Evolutionary conservation across 2,797 vertebrate species (phyloP).

Genomic region (Eidolon dupreanum): DNA sequence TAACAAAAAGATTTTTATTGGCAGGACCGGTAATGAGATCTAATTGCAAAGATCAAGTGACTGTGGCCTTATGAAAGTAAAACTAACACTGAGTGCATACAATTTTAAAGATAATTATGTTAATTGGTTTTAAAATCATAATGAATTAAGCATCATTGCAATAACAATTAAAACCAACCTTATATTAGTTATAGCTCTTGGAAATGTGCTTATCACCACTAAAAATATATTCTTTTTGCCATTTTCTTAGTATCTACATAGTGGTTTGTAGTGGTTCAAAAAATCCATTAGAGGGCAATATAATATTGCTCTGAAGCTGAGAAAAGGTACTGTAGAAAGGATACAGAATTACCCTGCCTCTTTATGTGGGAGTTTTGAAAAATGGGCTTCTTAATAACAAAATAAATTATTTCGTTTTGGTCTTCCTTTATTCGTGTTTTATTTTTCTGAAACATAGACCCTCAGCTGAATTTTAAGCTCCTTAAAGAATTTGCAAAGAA

Average conservation of each 20-base stretch:
- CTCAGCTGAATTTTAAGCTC: neutral
- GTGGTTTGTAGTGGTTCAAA: conserved; percentile 76
- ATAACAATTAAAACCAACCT: neutral
- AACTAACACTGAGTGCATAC: neutral
- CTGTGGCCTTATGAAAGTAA: neutral
- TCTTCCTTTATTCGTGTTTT: neutral
- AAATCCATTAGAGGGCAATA: conserved; percentile 85
- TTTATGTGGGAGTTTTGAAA: neutral
- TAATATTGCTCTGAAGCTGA: conserved; percentile 76
- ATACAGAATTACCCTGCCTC: fast-evolving
- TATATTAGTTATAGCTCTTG: neutral
- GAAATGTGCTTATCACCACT: neutral
- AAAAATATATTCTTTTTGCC: neutral
- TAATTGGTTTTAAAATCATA: neutral
- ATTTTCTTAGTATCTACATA: neutral
- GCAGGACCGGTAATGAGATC: neutral
- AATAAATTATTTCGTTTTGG: neutral
- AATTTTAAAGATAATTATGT: neutral
- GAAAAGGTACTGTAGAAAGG: neutral
- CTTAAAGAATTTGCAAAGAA: neutral
- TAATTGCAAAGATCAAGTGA: neutral
- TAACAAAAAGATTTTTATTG: neutral
- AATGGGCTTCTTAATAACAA: conserved; percentile 22
- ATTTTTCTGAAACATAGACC: conserved; percentile 1
- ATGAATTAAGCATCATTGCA: neutral